These are phyloP conservation scores for Ormyrus thymus DNA, from an alignment of 2,888 invertebrate genomes.

Conservation along the genomic window DNA sequence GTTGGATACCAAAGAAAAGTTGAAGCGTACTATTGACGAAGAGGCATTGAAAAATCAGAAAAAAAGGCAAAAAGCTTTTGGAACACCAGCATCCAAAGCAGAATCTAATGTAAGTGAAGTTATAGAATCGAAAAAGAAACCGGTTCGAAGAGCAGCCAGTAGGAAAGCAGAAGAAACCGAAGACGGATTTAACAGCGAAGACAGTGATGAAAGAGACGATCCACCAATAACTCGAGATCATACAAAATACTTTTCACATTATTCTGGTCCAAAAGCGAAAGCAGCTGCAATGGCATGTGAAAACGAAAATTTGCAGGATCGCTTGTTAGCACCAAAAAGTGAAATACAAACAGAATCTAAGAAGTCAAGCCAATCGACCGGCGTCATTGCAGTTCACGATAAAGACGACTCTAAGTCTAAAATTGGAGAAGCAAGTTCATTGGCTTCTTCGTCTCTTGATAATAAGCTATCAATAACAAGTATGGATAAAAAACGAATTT, in stretches of 20 bases:
- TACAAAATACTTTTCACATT: constrained; percentile 50
- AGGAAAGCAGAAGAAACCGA: constrained; percentile 42
- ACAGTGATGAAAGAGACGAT: constrained; percentile 55
- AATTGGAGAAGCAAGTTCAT: constrained; percentile 8
- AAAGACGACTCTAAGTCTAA: constrained; percentile 39
- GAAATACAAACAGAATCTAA: constrained; percentile 15
- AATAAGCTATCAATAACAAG: constrained; percentile 13
- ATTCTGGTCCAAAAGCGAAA: constrained; percentile 52
- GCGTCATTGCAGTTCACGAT: not conserved
- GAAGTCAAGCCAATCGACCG: not conserved
- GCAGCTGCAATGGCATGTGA: constrained; percentile 32
- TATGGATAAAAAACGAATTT: constrained; percentile 35
- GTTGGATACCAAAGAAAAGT: constrained; percentile 16
- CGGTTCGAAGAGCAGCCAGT: constrained; percentile 24
- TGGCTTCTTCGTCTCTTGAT: not conserved
- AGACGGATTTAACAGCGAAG: constrained; percentile 42
- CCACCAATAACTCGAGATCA: constrained; percentile 29
- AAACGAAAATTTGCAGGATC: constrained; percentile 29
- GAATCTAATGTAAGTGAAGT: not conserved
- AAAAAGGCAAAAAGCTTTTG: constrained; percentile 44
- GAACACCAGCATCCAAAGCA: not conserved
- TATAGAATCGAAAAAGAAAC: constrained; percentile 33
- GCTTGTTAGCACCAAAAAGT: constrained; percentile 2
- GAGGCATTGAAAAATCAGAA: constrained; percentile 46
- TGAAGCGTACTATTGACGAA: constrained; percentile 57